These are phyloP conservation scores for Oncorhynchus tshawytscha DNA, from an alignment of 2,113 vertebrate species.

Conservation along the genomic window DNA sequence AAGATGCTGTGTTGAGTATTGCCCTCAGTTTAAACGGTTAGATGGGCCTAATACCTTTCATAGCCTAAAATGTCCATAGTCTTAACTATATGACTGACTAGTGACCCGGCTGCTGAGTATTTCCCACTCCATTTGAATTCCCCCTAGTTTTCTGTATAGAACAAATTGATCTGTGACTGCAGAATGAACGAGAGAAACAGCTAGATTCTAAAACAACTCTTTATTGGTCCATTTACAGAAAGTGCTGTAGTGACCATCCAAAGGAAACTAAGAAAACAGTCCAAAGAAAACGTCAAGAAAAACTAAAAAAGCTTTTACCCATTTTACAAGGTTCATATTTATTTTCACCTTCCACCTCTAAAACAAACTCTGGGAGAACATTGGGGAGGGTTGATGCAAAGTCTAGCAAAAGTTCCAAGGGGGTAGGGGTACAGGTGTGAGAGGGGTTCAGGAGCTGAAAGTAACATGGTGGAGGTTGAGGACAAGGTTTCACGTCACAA, in stretches of 20 bases:
- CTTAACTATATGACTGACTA: too few relatives aligned
- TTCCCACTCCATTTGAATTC: too few relatives aligned
- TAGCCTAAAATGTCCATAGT: too few relatives aligned
- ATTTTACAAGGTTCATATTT: conserved; percentile 66
- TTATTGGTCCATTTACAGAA: conserved; percentile 96
- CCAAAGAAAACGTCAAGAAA: conserved; percentile 61
- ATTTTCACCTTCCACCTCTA: conserved; percentile 47
- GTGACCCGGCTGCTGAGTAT: too few relatives aligned
- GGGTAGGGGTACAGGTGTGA: not conserved
- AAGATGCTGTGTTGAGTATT: too few relatives aligned
- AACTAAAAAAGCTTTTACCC: conserved; percentile 60
- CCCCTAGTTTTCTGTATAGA: too few relatives aligned
- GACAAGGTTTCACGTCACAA: conserved; percentile 57
- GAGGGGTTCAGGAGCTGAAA: conserved; percentile 11
- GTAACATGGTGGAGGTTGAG: not conserved
- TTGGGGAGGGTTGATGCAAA: conserved; percentile 59
- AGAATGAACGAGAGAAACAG: conserved; percentile 22
- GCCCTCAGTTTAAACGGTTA: too few relatives aligned
- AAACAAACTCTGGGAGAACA: conserved; percentile 68
- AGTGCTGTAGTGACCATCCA: conserved; percentile 86
- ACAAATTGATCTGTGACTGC: too few relatives aligned
- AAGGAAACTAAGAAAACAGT: conserved; percentile 77
- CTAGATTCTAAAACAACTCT: conserved; percentile 87
- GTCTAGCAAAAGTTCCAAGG: conserved; percentile 46
- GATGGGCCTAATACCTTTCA: too few relatives aligned